phyloP scores from a whole-genome alignment of 2,113 vertebrate genomes.

The Poeciliopsis occidentalis region DNA sequence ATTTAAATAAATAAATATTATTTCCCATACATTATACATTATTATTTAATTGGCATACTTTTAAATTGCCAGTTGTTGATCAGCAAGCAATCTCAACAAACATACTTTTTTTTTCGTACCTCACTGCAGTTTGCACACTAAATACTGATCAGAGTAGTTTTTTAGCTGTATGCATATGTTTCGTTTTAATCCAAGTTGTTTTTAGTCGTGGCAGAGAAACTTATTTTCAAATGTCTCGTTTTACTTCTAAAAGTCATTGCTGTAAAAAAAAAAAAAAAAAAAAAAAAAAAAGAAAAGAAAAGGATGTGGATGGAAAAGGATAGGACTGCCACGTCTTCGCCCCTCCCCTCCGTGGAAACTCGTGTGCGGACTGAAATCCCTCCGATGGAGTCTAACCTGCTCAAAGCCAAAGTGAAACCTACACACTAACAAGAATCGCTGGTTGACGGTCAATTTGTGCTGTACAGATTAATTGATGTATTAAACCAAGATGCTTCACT shows the following conservation, averaged over 20 bases:
- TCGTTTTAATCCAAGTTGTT: neutral
- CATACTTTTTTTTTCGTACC: neutral
- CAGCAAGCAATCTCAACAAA: neutral
- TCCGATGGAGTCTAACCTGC: conserved; percentile 33
- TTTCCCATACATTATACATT: too few species aligned
- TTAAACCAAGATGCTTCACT: neutral
- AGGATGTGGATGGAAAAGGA: conserved; percentile 52
- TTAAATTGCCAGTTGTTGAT: neutral
- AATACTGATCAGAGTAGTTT: neutral
- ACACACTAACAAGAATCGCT: neutral
- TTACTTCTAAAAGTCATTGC: neutral
- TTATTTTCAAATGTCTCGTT: neutral
- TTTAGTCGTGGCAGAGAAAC: neutral
- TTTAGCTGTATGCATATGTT: neutral
- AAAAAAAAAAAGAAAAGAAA: neutral
- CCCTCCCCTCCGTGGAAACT: conserved; percentile 62
- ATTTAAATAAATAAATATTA: too few species aligned
- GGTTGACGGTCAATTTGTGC: neutral
- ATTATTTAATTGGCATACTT: neutral
- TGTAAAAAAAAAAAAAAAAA: too few species aligned
- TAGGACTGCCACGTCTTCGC: conserved; percentile 81
- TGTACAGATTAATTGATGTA: neutral
- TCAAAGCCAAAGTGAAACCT: conserved; percentile 20
- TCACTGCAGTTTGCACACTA: neutral
- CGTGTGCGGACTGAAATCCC: conserved; percentile 2